Conservation (phyloP, 2,888 invertebrate species). For the Xanthia icteritia region DNA sequence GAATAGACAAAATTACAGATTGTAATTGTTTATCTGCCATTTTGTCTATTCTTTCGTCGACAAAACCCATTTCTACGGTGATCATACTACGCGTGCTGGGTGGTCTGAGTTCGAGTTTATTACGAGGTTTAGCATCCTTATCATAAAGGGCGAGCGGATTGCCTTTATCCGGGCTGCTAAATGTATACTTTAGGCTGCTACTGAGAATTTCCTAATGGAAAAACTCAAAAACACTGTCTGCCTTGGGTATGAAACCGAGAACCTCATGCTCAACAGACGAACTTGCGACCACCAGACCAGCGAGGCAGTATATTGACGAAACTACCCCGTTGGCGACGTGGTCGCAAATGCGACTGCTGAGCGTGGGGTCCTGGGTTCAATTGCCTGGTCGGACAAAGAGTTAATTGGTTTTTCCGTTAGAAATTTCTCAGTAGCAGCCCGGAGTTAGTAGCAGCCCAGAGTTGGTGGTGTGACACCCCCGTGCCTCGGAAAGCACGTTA, state of each 20-base stretch:
- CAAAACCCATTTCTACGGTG: too few species aligned
- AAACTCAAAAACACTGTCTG: background rate
- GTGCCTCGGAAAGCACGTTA: background rate
- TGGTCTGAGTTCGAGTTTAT: too few species aligned
- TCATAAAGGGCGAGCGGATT: background rate
- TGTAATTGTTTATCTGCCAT: too few species aligned
- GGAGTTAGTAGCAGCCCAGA: too few species aligned
- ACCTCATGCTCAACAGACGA: background rate
- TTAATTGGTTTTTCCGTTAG: background rate
- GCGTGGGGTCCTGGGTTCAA: background rate
- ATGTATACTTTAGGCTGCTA: background rate
- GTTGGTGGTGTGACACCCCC: too few species aligned
- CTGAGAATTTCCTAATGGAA: background rate
- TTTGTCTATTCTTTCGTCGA: too few species aligned
- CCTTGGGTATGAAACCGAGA: too few species aligned
- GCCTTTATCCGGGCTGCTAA: too few species aligned
- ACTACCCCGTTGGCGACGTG: background rate
- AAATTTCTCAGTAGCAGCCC: background rate
- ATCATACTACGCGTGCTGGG: too few species aligned
- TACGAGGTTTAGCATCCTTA: background rate
- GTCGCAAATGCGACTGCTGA: background rate
- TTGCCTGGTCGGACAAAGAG: background rate
- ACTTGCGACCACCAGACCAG: background rate
- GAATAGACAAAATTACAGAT: too few species aligned
- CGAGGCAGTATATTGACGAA: background rate